Evolutionary conservation across 2,113 vertebrate genomes (phyloP), one percentile per base, ranked within the genome.

Genomic region (Heterochromis multidens): DNA sequence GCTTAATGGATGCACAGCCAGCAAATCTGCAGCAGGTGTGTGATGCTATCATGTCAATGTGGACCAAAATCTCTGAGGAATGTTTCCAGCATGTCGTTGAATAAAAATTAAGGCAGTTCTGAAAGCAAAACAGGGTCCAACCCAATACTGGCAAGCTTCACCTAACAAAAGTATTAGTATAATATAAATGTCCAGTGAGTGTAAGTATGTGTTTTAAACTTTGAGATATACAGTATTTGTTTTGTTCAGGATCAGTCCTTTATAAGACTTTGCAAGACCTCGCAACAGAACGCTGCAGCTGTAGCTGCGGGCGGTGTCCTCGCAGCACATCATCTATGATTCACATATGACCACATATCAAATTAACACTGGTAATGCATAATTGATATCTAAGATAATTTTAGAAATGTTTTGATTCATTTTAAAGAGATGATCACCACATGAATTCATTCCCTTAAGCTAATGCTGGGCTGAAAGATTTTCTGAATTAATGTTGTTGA

Each of bases 321-420:
- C 37, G 9, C 9, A 7, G 14, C 37, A 61, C 61, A 70, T 85
- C 59, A 74, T 76, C 78, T 35, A 21, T 74, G 80, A 80, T 79
- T 79, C 60, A 88, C 52, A 80, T 35, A 79, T 67, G 80, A 67
- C 67, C 90, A 54, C 62, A 82, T 57, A 79, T 85, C 76, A 54
- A 23, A 81, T 70, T 88, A 76, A 85, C 85, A 74, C 77, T 85
- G 27, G 35, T 8, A n/a, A 89, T 92, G 25, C 72, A 92, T 90
- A 78, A 93, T 91, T 90, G 13, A 93, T 89, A 76, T 72, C 7
- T 1, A 21, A 82, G 84, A 85, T 89, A 59, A 84, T 89, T 88
- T 91, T 87, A 87, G 86, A 88, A 87, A 82, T 89, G 78, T 88
- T 92, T 91, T 91, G 82, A 90, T 90, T 91, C 67, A 88, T 93